Evolutionary conservation across 1,140 invertebrate species (phyloP).

Genomic region (Orchestia grillus): DNA sequence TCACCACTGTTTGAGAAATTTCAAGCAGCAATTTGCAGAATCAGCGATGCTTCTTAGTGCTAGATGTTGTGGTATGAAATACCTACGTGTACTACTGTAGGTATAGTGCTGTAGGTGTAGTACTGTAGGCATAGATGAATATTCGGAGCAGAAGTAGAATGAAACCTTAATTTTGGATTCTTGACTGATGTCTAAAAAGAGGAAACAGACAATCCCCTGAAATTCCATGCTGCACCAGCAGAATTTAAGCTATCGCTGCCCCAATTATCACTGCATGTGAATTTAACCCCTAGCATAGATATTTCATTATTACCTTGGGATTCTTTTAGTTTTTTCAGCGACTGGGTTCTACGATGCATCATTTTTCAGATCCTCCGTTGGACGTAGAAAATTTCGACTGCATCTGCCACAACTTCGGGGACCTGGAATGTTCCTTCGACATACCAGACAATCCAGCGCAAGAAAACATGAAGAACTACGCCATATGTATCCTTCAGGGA

Average conservation of each 20-base stretch:
- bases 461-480: neutral
- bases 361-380: constrained; percentile 5
- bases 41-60: too few relatives aligned
- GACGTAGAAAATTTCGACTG: constrained; percentile 28
- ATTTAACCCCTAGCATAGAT: neutral
- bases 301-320: neutral
- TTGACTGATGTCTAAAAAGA: too few relatives aligned
- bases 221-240: too few relatives aligned
- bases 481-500: neutral
- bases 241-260: neutral
- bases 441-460: neutral
- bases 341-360: neutral
- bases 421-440: neutral
- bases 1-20: too few relatives aligned
- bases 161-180: too few relatives aligned
- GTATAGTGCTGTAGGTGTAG: too few relatives aligned
- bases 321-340: neutral
- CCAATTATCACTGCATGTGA: neutral
- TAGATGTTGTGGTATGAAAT: too few relatives aligned
- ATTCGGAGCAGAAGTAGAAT: too few relatives aligned
- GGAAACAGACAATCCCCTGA: too few relatives aligned
- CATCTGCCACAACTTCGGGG: neutral
- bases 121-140: too few relatives aligned
- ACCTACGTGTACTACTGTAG: too few relatives aligned
- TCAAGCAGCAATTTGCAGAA: too few relatives aligned